These are phyloP conservation scores for Lysandra bellargus DNA, from an alignment of 2,888 invertebrate species.

Conservation along the genomic window DNA sequence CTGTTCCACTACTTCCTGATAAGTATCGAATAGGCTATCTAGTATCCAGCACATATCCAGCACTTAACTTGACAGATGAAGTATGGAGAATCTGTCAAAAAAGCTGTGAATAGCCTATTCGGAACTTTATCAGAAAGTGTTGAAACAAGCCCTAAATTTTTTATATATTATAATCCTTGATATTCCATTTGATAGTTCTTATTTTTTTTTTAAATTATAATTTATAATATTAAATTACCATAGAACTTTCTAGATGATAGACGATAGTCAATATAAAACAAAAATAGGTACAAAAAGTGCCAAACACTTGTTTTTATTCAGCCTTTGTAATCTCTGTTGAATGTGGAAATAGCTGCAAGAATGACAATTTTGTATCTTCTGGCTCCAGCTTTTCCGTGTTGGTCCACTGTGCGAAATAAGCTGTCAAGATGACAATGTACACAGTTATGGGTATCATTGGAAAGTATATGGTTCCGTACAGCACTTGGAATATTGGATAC, in stretches of 20 bases:
- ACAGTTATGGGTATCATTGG: conserved; percentile 43
- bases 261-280: neutral
- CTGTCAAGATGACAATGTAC: conserved; percentile 40
- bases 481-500: conserved; percentile 56
- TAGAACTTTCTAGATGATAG: neutral
- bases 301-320: neutral
- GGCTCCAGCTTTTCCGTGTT: conserved; percentile 49
- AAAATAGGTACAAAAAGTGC: neutral
- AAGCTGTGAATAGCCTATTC: no score
- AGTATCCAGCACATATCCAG: no score
- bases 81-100: no score
- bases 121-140: no score
- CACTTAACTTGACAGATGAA: no score
- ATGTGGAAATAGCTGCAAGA: neutral
- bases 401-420: conserved; percentile 59
- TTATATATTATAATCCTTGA: no score
- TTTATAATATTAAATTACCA: no score
- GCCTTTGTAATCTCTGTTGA: neutral
- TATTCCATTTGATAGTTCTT: no score
- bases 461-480: conserved; percentile 56
- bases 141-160: no score
- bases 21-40: no score
- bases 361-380: conserved; percentile 28
- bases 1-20: no score
- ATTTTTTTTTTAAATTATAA: no score